These are phyloP conservation scores for Phenacoccus solenopsis DNA, from an alignment of 1,140 invertebrate genomes.

Conservation along the genomic window DNA sequence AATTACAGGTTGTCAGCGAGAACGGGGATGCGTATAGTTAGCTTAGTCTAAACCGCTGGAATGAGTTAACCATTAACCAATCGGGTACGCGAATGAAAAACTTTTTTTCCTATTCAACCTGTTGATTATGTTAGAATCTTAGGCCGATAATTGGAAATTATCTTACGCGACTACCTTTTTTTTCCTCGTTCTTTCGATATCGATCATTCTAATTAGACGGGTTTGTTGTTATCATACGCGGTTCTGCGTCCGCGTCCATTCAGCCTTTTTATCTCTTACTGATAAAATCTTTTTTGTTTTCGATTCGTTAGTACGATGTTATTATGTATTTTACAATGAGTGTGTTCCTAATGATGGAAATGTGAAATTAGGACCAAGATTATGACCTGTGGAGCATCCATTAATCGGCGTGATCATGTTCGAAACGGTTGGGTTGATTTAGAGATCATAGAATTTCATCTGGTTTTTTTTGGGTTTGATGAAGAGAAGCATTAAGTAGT, in stretches of 20 bases:
- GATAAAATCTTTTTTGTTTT: slow-evolving; percentile 5
- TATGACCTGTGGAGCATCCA: too few species aligned
- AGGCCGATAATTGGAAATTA: slow-evolving; percentile 9
- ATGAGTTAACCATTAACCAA: background rate
- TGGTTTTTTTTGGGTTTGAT: too few species aligned
- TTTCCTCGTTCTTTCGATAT: background rate
- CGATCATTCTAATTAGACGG: slow-evolving; percentile 10
- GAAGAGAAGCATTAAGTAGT: too few species aligned
- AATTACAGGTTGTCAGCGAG: background rate
- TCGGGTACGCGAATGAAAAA: too few species aligned
- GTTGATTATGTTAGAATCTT: background rate
- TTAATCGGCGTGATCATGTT: too few species aligned
- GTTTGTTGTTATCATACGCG: background rate
- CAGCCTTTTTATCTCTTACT: background rate
- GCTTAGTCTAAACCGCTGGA: background rate
- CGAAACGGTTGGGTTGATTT: too few species aligned
- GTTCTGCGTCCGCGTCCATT: background rate
- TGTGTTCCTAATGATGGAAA: too few species aligned
- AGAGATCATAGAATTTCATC: too few species aligned
- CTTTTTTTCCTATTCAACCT: background rate
- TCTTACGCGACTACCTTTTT: background rate
- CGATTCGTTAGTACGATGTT: too few species aligned
- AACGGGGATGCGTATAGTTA: background rate
- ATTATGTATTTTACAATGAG: too few species aligned
- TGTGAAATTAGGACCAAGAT: too few species aligned